Conservation (phyloP, 2,888 invertebrate species). For the Drosophila paucipuncta region DNA sequence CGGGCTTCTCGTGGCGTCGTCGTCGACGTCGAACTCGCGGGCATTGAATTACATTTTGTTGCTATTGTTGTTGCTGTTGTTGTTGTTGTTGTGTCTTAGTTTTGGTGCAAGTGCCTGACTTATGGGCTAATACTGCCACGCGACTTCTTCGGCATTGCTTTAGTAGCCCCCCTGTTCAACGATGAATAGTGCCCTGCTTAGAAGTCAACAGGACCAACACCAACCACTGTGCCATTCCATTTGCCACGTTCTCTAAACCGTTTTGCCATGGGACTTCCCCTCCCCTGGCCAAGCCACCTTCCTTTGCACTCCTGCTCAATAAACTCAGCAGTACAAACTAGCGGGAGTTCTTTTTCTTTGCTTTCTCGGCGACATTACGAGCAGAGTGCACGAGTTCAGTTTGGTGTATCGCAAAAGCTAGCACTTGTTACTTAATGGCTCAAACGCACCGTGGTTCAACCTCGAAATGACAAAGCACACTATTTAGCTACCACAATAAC, state of each 20-base stretch:
- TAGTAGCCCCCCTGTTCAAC: background rate
- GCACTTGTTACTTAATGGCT: constrained; percentile 55
- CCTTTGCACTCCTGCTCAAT: constrained; percentile 1
- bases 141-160: constrained; percentile 49
- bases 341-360: constrained; percentile 38
- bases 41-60: constrained; percentile 73
- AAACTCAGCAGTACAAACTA: constrained; percentile 15
- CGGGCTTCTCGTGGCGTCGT: constrained; percentile 46
- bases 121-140: constrained; percentile 76
- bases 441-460: constrained; percentile 31
- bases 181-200: constrained; percentile 53
- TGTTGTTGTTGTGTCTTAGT: constrained; percentile 46
- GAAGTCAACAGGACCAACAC: constrained; percentile 23
- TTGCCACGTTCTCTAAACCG: constrained; percentile 55
- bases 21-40: constrained; percentile 36
- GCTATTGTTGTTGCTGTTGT: constrained; percentile 34
- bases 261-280: constrained; percentile 44
- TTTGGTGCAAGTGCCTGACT: constrained; percentile 73
- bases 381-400: constrained; percentile 35
- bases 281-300: background rate
- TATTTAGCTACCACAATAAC: background rate
- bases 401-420: constrained; percentile 47
- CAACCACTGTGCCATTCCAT: constrained; percentile 39
- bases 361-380: constrained; percentile 46
- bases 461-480: background rate